A percentile compares a stretch with the other conserved stretches of the same genome.
Evolutionary conservation across 2,797 vertebrate genomes (phyloP).

Genomic region (Manis javanica): DNA sequence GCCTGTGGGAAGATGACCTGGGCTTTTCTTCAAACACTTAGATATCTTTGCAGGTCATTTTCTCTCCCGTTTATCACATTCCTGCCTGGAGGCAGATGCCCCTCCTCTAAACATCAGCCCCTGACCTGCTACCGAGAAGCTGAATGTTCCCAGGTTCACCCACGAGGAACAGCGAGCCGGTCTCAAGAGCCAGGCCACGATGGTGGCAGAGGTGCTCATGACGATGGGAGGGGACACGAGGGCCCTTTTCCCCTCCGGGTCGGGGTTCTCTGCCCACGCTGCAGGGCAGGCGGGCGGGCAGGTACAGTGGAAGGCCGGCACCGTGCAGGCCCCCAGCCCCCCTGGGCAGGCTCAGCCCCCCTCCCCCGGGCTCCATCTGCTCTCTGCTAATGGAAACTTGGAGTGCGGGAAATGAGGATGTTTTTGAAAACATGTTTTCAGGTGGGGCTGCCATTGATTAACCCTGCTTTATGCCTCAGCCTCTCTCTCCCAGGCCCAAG

Average conservation of each 20-base stretch:
- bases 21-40: not conserved
- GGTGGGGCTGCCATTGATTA: constrained; percentile 26
- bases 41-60: too few species aligned
- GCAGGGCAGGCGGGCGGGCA: not conserved
- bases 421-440: constrained; percentile 19
- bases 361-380: not conserved
- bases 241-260: not conserved
- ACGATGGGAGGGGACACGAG: not conserved
- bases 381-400: constrained; percentile 54
- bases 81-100: not conserved
- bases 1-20: too few species aligned
- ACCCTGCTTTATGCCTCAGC: constrained; percentile 16
- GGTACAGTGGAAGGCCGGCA: not conserved
- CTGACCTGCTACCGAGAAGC: not conserved
- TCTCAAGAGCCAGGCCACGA: not conserved
- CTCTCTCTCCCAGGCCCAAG: not conserved
- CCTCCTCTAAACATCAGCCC: not conserved
- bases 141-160: not conserved
- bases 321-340: not conserved
- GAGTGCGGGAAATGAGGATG: constrained; percentile 26
- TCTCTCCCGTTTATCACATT: not conserved
- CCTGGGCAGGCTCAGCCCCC: not conserved
- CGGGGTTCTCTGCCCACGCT: too few species aligned
- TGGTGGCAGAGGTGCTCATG: fast-evolving
- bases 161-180: not conserved